Conservation (phyloP, 2,797 vertebrate species). For the Cetoscarus ocellatus region DNA sequence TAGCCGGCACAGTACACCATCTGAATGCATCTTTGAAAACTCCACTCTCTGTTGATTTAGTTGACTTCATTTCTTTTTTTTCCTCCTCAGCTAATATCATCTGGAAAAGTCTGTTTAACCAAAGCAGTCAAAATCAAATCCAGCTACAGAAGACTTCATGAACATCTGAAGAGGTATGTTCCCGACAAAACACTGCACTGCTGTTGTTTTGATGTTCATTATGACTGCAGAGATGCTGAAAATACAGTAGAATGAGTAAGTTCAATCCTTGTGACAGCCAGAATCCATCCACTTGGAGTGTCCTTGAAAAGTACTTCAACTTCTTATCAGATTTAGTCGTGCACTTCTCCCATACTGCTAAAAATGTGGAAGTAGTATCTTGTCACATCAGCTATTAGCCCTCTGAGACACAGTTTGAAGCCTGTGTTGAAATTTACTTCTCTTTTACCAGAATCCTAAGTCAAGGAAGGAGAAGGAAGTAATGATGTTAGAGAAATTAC, state of each 20-base stretch:
- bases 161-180: slow-evolving; percentile 67
- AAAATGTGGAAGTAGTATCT: slow-evolving; percentile 4
- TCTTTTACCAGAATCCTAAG: slow-evolving; percentile 9
- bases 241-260: background rate
- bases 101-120: slow-evolving; percentile 57
- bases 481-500: background rate
- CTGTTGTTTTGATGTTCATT: slow-evolving; percentile 1
- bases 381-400: slow-evolving; percentile 14
- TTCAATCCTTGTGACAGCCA: slow-evolving; percentile 9
- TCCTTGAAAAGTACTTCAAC: slow-evolving; percentile 39
- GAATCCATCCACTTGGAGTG: slow-evolving; percentile 10
- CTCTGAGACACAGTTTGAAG: slow-evolving; percentile 13
- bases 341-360: slow-evolving; percentile 6
- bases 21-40: background rate
- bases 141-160: slow-evolving; percentile 50
- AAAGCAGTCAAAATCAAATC: slow-evolving; percentile 61
- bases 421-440: slow-evolving; percentile 2
- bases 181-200: background rate
- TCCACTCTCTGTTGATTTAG: background rate
- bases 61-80: slow-evolving; percentile 22
- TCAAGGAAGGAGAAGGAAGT: slow-evolving; percentile 9
- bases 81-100: slow-evolving; percentile 61
- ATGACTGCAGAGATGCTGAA: slow-evolving; percentile 4
- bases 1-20: background rate
- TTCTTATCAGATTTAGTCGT: slow-evolving; percentile 27